Conservation (phyloP, 1,140 invertebrate genomes). For the Drosophila lowei region DNA sequence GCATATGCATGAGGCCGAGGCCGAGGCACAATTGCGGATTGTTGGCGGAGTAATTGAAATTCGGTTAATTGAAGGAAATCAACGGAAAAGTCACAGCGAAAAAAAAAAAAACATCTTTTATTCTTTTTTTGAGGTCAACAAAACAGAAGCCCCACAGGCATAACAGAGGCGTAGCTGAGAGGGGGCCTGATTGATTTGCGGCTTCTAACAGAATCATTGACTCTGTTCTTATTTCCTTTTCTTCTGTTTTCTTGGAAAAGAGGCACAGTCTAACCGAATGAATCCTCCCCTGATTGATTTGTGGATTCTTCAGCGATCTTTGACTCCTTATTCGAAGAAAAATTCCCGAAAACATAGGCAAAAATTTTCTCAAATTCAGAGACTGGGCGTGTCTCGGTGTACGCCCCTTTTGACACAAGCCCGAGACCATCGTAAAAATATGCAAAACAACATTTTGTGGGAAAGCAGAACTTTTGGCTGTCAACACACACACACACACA, state of each 20-base stretch:
- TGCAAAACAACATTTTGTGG: conserved; percentile 49
- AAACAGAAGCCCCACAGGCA: conserved; percentile 60
- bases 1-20: conserved; percentile 56
- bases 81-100: conserved; percentile 36
- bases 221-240: too few species aligned
- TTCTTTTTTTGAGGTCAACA: conserved; percentile 52
- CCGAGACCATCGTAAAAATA: conserved; percentile 30
- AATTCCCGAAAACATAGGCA: background rate
- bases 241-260: too few species aligned
- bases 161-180: conserved; percentile 17
- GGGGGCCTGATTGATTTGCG: too few species aligned
- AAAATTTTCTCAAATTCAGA: background rate
- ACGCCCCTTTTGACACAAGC: conserved; percentile 1
- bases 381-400: background rate
- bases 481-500: conserved; percentile 6
- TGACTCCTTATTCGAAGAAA: background rate
- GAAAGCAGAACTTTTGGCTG: conserved; percentile 5
- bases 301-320: background rate
- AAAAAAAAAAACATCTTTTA: conserved; percentile 40
- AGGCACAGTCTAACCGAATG: too few species aligned
- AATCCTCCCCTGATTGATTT: conserved; percentile 21
- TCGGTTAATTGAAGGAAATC: conserved; percentile 62
- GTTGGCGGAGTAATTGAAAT: conserved; percentile 50
- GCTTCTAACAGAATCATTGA: too few species aligned
- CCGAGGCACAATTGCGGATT: conserved; percentile 27